Evolutionary conservation across 2,113 vertebrate species (phyloP), one percentile per base, ranked within the genome.

Genomic region (Eurypyga helias): DNA sequence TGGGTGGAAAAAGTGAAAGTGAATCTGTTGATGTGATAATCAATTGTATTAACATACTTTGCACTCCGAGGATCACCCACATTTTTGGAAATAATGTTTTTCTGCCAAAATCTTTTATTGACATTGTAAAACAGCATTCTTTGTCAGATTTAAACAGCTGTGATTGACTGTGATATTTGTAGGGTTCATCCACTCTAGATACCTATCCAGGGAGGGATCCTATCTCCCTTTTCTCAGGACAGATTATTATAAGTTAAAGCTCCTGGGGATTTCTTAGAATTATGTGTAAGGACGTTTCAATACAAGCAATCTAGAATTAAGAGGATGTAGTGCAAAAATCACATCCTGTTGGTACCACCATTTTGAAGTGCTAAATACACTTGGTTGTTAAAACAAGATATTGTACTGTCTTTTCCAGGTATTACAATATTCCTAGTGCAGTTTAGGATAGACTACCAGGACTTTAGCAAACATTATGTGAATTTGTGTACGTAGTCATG

Each of bases 211-310:
- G 82, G 81, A 95, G 31, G 38, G 72, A 90, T 90, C 41, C 38
- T 67, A 28, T 57, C 46, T 89, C 91, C 61, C 24, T 87, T 95
- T 90, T 21, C 73, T 54, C 72, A 65, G 79, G 86, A 82, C 51
- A 93, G 86, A 84, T 67, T 94, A 75, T 90, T 92, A 17, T 55
- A 92, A 94, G 60, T 75, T 73, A 76, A 34, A 93, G 24, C 55
- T 91, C 43, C 76, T 81, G 52, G 55, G 83, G 67, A 83, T 92
- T 85, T 90, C 79, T 90, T 96, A 95, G 72, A 87, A 89, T 94
- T 94, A 84, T 10, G 1, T 78, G 57, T n/a, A 94, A 87, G 31
- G 16, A 91, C 73, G 45, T 89, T 94, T 72, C 45, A 67, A 66
- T 64, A 70, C 36, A 78, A 87, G 34, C 31, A 94, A 38, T 45